Evolutionary conservation across 1,140 invertebrate species (phyloP), one percentile per base, ranked within the genome.

Genomic region (Diorhabda carinulata): DNA sequence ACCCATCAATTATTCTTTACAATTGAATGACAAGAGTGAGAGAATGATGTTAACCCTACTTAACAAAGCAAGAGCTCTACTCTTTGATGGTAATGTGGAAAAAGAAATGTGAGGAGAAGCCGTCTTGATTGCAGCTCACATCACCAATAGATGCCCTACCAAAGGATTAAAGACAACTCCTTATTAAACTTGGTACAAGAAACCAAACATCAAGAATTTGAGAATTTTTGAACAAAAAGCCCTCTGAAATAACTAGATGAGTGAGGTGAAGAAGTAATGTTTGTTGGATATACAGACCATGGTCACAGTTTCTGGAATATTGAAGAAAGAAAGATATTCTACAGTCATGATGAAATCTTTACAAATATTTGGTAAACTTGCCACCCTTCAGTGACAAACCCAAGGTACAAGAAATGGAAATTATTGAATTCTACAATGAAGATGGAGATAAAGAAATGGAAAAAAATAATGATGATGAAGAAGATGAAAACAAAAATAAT

Each of bases 141-240:
- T 82, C 0, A 62, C 81, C 4, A 84, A 84, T 71, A 74, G 77
- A 67, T 80, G 78, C 40, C 66, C 65, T 7, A 64, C 66, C 6
- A 44, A 40, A 4, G 3, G 44, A 9, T 4, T 67, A 8, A 25
- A 61, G 7, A 42, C 7, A 25, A 61, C 60, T 10, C 60, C 60
- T 9, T 7, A 8, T n/a, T 7, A 42, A 61, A 1, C 8, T 8
- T 61, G n/a, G 60, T 8, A 8, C 1, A 57, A 57, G 10, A 57
- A 57, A 57, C 56, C 56, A 57, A 10, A 57, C 56, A 8, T 57
- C 8, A 57, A 8, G 10, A 57, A 57, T 57, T 57, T 57, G 56
- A 8, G 10, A 57, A 57, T 57, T 8, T 57, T 57, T 57, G 56
- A 10, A 8, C 10, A 8, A 8, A 57, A 57, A 57, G 56, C 25